Base-by-base conservation (phyloP, 2,113 vertebrate genomes). In the Dicentrarchus labrax region DNA sequence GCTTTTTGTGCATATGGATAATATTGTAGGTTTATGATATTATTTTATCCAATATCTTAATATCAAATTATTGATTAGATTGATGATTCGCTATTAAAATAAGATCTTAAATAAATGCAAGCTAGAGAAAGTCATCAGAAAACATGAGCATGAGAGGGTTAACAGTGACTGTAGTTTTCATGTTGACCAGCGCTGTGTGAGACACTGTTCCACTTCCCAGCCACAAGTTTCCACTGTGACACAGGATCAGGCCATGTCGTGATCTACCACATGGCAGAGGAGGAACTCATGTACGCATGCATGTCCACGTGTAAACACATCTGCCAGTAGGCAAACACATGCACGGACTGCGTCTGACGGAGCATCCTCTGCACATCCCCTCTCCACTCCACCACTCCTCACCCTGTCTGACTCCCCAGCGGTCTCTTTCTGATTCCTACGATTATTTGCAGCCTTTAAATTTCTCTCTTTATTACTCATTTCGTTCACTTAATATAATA, bases 171-270 rank as follows among this genome's bases (percentile, higher is more conserved):
- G 12, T 8, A 48, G 3, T 19, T 51, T 51, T 64, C 6, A 39
- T 17, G 60, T 54, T 76, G 72, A 61, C 10, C 24, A 61, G 43
- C 19, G 62, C 45, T 51, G n/a, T 10, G 50, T 43, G 54, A 38
- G 53, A 48, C 66, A 22, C 43, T 15, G 54, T 61, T 70, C 54
- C 66, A 61, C 38, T 41, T 53, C 8, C 21, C 56, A 43, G 45
- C 56, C 76, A 79, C 66, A 79, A 17, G 45, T 79, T 79, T 79
- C 76, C 76, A 71, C 76, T 61, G 67, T 79, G 76, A 79, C 67
- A 19, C 56, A 30, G 47, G 56, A 61, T 62, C 57, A 30, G 66
- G 30, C 8, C 73, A 41, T 10, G 12, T 65, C 47, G 43, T 76
- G 73, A 76, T 62, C 10, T 11, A 38, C 19, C 59, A 64, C 47